Evolutionary conservation across 2,113 vertebrate species (phyloP), one percentile per base, ranked within the genome.

Genomic region (Hypomesus transpacificus): DNA sequence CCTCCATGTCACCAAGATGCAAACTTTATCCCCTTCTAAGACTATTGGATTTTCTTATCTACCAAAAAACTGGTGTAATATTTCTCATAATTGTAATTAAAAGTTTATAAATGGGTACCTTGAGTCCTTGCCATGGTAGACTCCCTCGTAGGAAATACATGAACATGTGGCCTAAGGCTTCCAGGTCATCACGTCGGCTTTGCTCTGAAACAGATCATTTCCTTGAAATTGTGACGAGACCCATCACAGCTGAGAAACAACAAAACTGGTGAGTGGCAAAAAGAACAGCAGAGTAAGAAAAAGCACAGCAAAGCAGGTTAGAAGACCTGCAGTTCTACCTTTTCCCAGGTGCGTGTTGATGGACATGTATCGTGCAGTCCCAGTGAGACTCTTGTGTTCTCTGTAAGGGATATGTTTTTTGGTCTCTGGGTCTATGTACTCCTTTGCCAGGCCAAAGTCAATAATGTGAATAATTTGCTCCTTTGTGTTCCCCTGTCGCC

Each of bases 111-210:
- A 57, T 57, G 5, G 31, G 24, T 91, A 96, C 95, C 94, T 96
- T 96, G 75, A 96, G 79, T 76, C 95, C 95, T 88, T 96, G 95
- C 95, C 95, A 96, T 64, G 95, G 95, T 71, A 96, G 91, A 77
- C 95, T 96, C 75, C 95, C 95, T 78, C 95, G 91, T 62, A 96
- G 94, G 86, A 96, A 95, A 89, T 96, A 96, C 94, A 96, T 95
- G 82, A 96, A 96, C 95, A 96, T 96, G 87, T 96, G 95, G 84
- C 95, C 95, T 14, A 96, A 89, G 74, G 95, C 95, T 90, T 96
- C 95, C 82, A 96, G 91, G 89, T 96, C 95, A 1, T 96, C 95
- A 66, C 94, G 87, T 50, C 95, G 93, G 87, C 95, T 95, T 92
- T 96, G 95, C 85, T 96, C 95, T 96, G 73, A n/a, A 68, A 77